Conservation (phyloP, 2,113 vertebrate genomes). For the Tupaia tana region DNA sequence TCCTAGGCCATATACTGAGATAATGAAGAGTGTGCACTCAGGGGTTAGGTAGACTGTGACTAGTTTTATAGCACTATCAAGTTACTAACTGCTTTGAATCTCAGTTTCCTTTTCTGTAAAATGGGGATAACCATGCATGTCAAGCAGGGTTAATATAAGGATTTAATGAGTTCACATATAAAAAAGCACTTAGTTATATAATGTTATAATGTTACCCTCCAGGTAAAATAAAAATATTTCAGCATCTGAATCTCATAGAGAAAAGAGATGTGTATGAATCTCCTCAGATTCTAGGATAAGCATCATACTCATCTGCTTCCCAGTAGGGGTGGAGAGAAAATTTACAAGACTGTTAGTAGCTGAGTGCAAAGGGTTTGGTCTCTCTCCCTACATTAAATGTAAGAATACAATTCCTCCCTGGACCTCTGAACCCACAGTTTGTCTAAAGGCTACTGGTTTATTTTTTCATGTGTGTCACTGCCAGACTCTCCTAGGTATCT, state of each 20-base stretch:
- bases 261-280: constrained; percentile 15
- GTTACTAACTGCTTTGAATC: neutral
- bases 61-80: constrained; percentile 3
- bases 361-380: constrained; percentile 1
- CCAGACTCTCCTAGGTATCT: constrained; percentile 18
- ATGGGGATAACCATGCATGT: neutral
- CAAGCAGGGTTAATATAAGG: neutral
- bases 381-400: constrained; percentile 33
- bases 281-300: constrained; percentile 47
- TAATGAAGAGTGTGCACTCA: neutral
- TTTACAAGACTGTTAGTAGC: neutral
- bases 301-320: constrained; percentile 15
- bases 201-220: constrained; percentile 8
- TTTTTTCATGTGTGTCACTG: neutral
- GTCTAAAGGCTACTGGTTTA: constrained; percentile 35
- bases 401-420: constrained; percentile 43
- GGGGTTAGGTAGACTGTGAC: neutral
- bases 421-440: neutral
- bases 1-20: neutral
- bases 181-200: constrained; percentile 18
- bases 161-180: constrained; percentile 24
- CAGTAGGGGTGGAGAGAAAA: neutral
- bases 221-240: constrained; percentile 35
- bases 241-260: neutral
- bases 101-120: constrained; percentile 23